These are phyloP conservation scores for Drosophila aldrichi DNA, from an alignment of 2,888 invertebrate genomes.

Conservation along the genomic window DNA sequence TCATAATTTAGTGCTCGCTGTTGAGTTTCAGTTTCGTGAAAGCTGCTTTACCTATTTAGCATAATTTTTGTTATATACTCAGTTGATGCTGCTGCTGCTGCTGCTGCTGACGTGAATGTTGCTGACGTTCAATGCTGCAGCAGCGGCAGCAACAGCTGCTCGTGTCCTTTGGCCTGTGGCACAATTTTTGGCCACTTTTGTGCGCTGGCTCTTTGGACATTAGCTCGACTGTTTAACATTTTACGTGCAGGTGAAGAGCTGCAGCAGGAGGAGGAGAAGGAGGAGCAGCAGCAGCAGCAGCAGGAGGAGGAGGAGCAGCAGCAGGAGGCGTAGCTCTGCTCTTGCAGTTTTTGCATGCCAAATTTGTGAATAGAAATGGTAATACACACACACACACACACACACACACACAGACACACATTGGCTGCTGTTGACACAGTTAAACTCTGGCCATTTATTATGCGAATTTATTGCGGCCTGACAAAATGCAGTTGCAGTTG, in stretches of 20 bases:
- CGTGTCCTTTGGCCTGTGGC: constrained; percentile 46
- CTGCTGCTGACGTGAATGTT: constrained; percentile 26
- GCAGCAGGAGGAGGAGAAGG: no score
- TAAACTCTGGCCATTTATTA: constrained; percentile 72
- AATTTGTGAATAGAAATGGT: constrained; percentile 34
- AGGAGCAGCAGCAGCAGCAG: no score
- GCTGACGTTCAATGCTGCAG: constrained; percentile 25
- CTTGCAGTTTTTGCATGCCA: constrained; percentile 45
- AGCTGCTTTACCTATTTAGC: constrained; percentile 79
- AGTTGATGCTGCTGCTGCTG: constrained; percentile 45
- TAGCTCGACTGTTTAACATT: constrained; percentile 67
- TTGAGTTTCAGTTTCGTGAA: constrained; percentile 73
- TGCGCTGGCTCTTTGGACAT: constrained; percentile 53
- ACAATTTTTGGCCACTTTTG: constrained; percentile 53
- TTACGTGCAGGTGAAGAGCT: constrained; percentile 55
- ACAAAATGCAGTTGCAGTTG: constrained; percentile 52
- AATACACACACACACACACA: constrained; percentile 11
- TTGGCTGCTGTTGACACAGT: constrained; percentile 69
- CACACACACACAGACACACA: constrained; percentile 9
- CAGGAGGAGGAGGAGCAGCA: no score
- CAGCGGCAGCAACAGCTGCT: constrained; percentile 34
- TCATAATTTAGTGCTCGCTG: constrained; percentile 71
- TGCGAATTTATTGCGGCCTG: constrained; percentile 66
- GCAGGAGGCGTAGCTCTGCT: neutral
- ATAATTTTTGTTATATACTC: constrained; percentile 71